Conservation (phyloP, 2,113 vertebrate genomes). For the Aldabrachelys gigantea region DNA sequence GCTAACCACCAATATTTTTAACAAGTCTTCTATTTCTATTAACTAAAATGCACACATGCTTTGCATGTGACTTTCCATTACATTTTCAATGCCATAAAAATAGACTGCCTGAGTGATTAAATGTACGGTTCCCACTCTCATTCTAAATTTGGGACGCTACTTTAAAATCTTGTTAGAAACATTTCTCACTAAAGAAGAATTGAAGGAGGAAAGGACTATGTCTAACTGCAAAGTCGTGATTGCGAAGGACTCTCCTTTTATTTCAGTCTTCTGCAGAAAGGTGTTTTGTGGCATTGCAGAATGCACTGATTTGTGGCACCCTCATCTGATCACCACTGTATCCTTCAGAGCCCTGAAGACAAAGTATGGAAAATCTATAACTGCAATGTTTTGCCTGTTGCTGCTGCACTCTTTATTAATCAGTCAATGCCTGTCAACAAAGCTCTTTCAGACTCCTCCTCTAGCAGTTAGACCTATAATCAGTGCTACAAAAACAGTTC, state of each 20-base stretch:
- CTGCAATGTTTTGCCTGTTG: conserved; percentile 46
- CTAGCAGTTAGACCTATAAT: conserved; percentile 54
- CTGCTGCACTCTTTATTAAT: conserved; percentile 52
- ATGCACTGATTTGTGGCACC: conserved; percentile 35
- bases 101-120: conserved; percentile 62
- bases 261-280: conserved; percentile 7
- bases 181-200: conserved; percentile 40
- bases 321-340: conserved; percentile 57
- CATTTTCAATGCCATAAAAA: conserved; percentile 68
- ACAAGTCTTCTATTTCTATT: background rate
- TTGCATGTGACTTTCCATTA: conserved; percentile 66
- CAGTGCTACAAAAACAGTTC: conserved; percentile 58
- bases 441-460: conserved; percentile 59
- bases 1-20: conserved; percentile 19
- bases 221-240: conserved; percentile 57
- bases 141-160: conserved; percentile 67
- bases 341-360: conserved; percentile 60
- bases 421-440: conserved; percentile 60
- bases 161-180: conserved; percentile 61
- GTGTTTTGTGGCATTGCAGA: conserved; percentile 27
- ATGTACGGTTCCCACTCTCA: conserved; percentile 66
- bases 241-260: conserved; percentile 49
- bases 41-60: background rate
- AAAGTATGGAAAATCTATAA: conserved; percentile 69
- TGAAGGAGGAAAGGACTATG: conserved; percentile 51